Percentiles rank a stretch among this genome's conserved stretches.
phyloP scores from a whole-genome alignment of 2,113 vertebrate genomes.

The Prunella fulvescens region DNA sequence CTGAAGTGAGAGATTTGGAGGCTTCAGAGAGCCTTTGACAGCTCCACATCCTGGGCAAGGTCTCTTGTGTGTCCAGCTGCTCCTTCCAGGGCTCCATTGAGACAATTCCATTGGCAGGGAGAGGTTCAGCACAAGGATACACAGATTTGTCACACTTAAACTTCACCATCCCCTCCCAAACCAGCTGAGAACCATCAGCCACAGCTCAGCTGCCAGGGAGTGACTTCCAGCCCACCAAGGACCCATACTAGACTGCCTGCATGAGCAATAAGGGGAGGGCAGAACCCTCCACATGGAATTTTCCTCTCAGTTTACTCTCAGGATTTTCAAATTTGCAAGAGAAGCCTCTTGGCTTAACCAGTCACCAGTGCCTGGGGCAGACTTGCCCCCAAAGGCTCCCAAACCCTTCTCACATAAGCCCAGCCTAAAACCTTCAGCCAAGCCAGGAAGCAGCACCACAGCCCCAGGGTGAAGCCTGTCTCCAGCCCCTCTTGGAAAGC shows the following conservation, averaged over 20 bases:
- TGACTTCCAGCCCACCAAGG: not conserved
- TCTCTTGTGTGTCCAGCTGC: not conserved
- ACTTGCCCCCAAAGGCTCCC: not conserved
- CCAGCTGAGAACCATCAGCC: not conserved
- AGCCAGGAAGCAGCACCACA: not conserved
- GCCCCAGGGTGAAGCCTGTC: not conserved
- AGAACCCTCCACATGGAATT: not conserved
- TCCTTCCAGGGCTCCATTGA: not conserved
- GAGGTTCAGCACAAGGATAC: not conserved
- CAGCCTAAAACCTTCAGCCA: not conserved
- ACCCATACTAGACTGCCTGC: accelerated
- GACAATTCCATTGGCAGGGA: not conserved
- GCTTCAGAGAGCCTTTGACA: not conserved
- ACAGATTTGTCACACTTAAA: accelerated
- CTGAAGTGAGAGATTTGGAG: not conserved
- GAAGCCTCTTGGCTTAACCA: not conserved
- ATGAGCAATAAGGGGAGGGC: not conserved
- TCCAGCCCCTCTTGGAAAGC: not conserved
- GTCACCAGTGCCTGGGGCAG: not conserved
- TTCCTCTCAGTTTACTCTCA: not conserved
- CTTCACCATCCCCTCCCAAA: not conserved
- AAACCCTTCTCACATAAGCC: not conserved
- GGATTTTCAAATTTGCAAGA: not conserved
- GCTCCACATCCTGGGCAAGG: not conserved
- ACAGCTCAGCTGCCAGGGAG: not conserved